These are phyloP conservation scores for Sorex araneus DNA, from an alignment of 2,113 vertebrate genomes.

Conservation along the genomic window DNA sequence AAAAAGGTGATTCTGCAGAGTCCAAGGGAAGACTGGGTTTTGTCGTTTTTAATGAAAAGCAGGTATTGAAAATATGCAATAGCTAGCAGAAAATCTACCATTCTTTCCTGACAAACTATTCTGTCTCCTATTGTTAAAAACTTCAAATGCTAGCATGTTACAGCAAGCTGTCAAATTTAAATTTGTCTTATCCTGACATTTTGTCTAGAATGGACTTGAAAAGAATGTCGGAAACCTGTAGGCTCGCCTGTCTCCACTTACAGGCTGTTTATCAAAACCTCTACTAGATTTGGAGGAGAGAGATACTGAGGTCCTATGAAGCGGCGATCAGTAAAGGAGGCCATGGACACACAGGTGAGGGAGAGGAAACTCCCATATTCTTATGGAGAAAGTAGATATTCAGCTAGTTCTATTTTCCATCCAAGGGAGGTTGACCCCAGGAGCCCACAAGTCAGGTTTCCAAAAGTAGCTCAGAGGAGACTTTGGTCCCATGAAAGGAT, in stretches of 20 bases:
- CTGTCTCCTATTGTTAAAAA: neutral
- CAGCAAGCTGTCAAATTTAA: neutral
- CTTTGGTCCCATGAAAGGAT: neutral
- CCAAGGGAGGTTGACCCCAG: neutral
- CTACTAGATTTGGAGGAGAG: too few relatives aligned
- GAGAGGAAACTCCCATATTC: neutral
- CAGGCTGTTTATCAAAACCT: neutral
- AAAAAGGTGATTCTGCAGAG: neutral
- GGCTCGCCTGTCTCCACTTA: neutral
- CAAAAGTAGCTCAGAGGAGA: neutral
- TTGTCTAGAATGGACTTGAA: conserved; percentile 39
- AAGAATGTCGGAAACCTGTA: neutral
- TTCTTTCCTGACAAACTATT: conserved; percentile 16
- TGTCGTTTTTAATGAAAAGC: conserved; percentile 64
- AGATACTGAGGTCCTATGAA: neutral
- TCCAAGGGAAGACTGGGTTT: conserved; percentile 19
- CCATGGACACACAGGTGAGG: neutral
- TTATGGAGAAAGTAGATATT: neutral
- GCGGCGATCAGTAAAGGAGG: neutral
- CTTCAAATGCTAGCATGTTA: neutral
- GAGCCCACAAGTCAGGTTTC: neutral
- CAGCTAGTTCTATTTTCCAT: neutral
- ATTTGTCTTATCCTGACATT: neutral
- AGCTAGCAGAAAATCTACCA: neutral
- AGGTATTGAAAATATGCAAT: conserved; percentile 30